Percentiles rank a stretch among this genome's conserved stretches.
phyloP scores from a whole-genome alignment of 2,113 vertebrate genomes.

The Cathartes aura region DNA sequence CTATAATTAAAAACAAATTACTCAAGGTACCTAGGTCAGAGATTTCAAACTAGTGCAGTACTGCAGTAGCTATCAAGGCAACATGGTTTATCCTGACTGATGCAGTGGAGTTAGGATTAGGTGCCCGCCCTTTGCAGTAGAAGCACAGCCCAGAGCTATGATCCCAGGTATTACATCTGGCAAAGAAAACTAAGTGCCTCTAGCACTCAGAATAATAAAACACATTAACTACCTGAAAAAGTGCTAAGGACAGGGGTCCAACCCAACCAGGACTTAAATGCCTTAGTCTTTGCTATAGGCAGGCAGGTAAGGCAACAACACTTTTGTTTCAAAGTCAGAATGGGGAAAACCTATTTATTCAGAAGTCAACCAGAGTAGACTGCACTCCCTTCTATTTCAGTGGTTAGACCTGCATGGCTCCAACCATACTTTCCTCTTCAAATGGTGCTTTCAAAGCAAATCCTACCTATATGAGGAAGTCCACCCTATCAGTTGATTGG shows the following conservation, averaged over 20 bases:
- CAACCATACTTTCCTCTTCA: background rate
- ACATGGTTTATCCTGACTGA: background rate
- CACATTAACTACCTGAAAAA: background rate
- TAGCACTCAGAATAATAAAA: background rate
- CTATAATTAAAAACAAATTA: background rate
- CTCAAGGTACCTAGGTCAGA: background rate
- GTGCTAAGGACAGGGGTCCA: accelerated
- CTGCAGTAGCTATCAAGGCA: background rate
- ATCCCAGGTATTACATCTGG: background rate
- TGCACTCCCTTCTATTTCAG: background rate
- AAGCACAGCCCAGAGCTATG: background rate
- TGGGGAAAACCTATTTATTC: background rate
- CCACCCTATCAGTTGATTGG: background rate
- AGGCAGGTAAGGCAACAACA: background rate
- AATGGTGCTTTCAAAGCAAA: background rate
- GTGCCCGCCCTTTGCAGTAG: background rate
- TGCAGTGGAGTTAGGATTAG: background rate
- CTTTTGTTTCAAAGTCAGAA: background rate
- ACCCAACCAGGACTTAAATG: background rate
- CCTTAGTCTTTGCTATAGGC: background rate
- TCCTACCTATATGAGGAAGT: background rate
- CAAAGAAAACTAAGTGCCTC: background rate
- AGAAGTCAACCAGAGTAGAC: accelerated
- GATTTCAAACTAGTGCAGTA: background rate
- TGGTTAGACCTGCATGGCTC: background rate